These are phyloP conservation scores for Hirtodrosophila duncani DNA, from an alignment of 2,888 invertebrate species.

Conservation along the genomic window DNA sequence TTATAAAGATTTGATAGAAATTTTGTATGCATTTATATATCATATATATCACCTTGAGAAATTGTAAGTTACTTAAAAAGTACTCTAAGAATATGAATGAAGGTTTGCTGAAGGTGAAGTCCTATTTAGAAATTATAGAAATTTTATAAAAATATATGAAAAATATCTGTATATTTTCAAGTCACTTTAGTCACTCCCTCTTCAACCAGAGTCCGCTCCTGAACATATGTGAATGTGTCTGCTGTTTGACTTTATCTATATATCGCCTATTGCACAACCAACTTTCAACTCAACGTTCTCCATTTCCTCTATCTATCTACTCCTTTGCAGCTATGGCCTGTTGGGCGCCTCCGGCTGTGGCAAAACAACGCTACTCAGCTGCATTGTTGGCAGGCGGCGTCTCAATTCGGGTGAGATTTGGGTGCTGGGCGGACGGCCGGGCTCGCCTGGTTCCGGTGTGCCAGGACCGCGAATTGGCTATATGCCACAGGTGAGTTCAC, in stretches of 20 bases:
- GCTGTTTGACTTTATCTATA: slow-evolving; percentile 19
- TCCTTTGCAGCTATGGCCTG: slow-evolving; percentile 86
- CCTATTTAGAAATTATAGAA: too few species aligned
- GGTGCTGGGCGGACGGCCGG: slow-evolving; percentile 91
- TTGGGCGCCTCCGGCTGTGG: slow-evolving; percentile 94
- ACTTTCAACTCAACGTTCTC: slow-evolving; percentile 2
- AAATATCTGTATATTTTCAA: too few species aligned
- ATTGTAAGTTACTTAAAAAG: too few species aligned
- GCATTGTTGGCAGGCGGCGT: slow-evolving; percentile 89
- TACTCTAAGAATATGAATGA: too few species aligned
- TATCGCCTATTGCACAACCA: slow-evolving; percentile 44
- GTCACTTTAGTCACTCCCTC: too few species aligned
- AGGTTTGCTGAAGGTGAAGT: too few species aligned
- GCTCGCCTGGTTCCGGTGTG: slow-evolving; percentile 89
- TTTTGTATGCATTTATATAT: too few species aligned
- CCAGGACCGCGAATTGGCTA: slow-evolving; percentile 94
- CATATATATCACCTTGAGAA: too few species aligned
- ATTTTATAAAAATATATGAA: too few species aligned
- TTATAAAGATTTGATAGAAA: too few species aligned
- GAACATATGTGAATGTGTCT: slow-evolving; percentile 6
- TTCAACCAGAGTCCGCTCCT: too few species aligned
- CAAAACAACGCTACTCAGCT: slow-evolving; percentile 91
- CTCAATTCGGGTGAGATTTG: slow-evolving; percentile 90
- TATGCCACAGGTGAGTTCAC: slow-evolving; percentile 87
- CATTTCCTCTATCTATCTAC: slow-evolving; percentile 2